Conservation (phyloP, 2,113 vertebrate species). For the Nibea coibor region DNA sequence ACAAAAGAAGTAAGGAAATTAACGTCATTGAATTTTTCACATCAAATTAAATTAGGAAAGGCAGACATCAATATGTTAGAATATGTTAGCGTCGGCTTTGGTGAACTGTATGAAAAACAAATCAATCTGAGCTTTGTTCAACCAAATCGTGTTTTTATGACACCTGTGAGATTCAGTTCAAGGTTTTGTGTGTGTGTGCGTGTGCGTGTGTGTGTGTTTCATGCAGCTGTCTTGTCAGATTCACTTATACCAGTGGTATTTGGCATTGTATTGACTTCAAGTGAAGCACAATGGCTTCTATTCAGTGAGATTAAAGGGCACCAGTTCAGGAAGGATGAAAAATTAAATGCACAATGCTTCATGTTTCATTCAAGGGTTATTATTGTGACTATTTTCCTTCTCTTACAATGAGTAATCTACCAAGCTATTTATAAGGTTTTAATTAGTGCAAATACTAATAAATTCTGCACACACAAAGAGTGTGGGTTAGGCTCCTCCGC, state of each 20-base stretch:
- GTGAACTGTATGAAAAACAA: background rate
- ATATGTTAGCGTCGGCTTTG: background rate
- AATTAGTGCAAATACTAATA: background rate
- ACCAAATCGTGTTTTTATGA: background rate
- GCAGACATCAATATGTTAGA: background rate
- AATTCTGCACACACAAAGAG: slow-evolving; percentile 50
- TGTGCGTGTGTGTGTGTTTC: background rate
- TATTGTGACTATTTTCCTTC: slow-evolving; percentile 11
- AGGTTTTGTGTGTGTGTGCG: no score
- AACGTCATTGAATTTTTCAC: background rate
- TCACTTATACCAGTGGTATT: background rate
- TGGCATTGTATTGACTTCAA: background rate
- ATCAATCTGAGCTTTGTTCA: background rate
- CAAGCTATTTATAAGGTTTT: slow-evolving; percentile 1
- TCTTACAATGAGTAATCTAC: background rate
- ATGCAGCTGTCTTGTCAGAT: background rate
- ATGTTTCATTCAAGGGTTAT: slow-evolving; percentile 21
- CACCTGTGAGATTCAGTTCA: background rate
- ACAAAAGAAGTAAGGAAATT: no score
- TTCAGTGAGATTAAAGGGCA: background rate
- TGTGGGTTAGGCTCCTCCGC: slow-evolving; percentile 34
- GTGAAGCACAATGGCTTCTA: background rate
- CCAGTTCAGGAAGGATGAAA: background rate
- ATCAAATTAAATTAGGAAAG: background rate
- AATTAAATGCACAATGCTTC: background rate